Percentiles rank a stretch among this genome's conserved stretches.
These are phyloP conservation scores for Cydia fagiglandana DNA, from an alignment of 1,140 invertebrate species.

Conservation along the genomic window DNA sequence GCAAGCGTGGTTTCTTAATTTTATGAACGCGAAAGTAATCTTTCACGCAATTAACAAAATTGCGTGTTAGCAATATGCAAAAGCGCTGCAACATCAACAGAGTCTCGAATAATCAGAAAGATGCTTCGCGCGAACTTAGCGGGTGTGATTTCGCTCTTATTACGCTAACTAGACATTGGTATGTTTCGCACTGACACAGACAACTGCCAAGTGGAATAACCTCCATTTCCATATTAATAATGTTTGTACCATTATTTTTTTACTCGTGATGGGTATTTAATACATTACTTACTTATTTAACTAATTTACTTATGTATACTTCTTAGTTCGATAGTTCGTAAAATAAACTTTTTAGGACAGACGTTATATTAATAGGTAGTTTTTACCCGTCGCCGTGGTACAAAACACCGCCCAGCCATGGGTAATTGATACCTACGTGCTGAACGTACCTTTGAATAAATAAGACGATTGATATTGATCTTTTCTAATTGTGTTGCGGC, in stretches of 20 bases:
- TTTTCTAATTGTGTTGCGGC: constrained; percentile 69
- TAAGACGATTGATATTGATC: constrained; percentile 66
- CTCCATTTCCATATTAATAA: neutral
- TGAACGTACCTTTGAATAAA: constrained; percentile 54
- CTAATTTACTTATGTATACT: neutral
- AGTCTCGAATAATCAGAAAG: constrained; percentile 13
- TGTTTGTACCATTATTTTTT: neutral
- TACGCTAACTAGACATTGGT: constrained; percentile 28
- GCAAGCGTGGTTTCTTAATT: constrained; percentile 43
- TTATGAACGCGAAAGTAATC: constrained; percentile 38
- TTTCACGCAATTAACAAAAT: constrained; percentile 23
- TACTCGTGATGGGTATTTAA: neutral
- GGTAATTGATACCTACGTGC: constrained; percentile 30
- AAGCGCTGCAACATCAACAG: constrained; percentile 18
- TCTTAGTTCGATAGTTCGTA: neutral
- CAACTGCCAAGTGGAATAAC: constrained; percentile 3
- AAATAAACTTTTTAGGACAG: neutral
- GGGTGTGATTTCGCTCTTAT: constrained; percentile 25
- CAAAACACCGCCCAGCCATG: neutral
- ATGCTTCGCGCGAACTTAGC: constrained; percentile 19
- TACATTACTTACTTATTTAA: neutral
- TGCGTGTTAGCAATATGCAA: constrained; percentile 28
- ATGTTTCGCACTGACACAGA: constrained; percentile 11
- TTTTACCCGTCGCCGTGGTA: neutral
- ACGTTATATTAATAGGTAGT: constrained; percentile 23